Percentiles rank a stretch among this genome's conserved stretches.
Evolutionary conservation across 2,888 invertebrate species (phyloP).

Genomic region (Lumbricus terrestris): DNA sequence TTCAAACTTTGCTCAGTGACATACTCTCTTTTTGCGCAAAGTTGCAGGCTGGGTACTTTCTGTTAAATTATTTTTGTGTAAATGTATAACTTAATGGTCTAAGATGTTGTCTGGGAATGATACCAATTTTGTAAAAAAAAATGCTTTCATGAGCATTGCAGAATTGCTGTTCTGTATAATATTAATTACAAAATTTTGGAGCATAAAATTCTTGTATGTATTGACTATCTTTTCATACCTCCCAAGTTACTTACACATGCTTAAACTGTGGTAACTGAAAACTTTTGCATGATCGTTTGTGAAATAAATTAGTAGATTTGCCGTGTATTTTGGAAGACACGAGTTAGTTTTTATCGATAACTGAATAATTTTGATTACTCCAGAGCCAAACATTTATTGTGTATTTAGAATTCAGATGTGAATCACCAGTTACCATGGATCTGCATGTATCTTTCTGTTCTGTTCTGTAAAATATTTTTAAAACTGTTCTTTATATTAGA

Average conservation of each 20-base stretch:
- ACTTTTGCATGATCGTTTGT: neutral
- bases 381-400: neutral
- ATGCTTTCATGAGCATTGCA: neutral
- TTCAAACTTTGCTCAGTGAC: neutral
- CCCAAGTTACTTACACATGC: neutral
- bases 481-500: neutral
- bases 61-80: neutral
- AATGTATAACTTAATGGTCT: neutral
- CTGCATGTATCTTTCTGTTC: neutral
- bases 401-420: neutral
- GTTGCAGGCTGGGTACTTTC: neutral
- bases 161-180: neutral
- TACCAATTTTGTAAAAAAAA: too few species aligned
- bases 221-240: neutral
- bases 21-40: neutral
- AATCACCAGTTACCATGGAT: neutral
- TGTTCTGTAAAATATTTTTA: neutral
- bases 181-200: neutral
- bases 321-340: neutral
- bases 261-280: neutral
- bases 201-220: neutral
- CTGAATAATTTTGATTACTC: neutral
- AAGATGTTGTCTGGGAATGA: neutral
- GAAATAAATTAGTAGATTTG: neutral
- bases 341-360: neutral